Evolutionary conservation across 2,113 vertebrate genomes (phyloP).

Genomic region (Ploceus nigricollis): DNA sequence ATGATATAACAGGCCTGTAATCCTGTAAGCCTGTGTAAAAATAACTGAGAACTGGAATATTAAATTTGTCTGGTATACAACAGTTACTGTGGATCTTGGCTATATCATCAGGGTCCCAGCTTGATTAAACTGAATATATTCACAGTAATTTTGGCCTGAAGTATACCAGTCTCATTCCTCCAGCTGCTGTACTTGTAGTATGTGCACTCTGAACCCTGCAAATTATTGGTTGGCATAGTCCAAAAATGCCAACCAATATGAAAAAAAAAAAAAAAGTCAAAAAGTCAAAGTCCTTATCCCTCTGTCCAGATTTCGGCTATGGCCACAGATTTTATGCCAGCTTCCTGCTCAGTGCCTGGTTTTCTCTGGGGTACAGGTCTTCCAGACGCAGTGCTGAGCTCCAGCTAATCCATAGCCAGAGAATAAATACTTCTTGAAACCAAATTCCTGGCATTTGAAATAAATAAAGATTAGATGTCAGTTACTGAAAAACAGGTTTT

Average conservation of each 20-base stretch:
- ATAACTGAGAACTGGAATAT: not conserved
- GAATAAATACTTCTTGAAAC: not conserved
- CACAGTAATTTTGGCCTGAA: not conserved
- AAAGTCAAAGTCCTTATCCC: not conserved
- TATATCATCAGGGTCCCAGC: fast-evolving
- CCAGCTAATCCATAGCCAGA: not conserved
- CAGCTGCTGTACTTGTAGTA: not conserved
- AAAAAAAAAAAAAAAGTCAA: no score
- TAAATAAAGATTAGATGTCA: not conserved
- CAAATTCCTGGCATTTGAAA: not conserved
- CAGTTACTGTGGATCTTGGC: not conserved
- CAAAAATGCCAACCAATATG: no score
- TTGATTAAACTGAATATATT: not conserved
- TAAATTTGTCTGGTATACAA: not conserved
- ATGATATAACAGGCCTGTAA: not conserved
- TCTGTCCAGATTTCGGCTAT: not conserved
- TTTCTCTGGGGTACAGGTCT: not conserved
- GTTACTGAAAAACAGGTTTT: not conserved
- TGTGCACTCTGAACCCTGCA: not conserved
- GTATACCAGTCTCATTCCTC: not conserved
- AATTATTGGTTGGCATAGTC: not conserved
- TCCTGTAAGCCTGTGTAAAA: not conserved
- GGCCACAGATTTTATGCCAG: not conserved
- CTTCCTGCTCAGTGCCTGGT: not conserved
- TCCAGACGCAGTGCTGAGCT: not conserved